Conservation (phyloP, 2,113 vertebrate species). For the Nycticebus coucang region DNA sequence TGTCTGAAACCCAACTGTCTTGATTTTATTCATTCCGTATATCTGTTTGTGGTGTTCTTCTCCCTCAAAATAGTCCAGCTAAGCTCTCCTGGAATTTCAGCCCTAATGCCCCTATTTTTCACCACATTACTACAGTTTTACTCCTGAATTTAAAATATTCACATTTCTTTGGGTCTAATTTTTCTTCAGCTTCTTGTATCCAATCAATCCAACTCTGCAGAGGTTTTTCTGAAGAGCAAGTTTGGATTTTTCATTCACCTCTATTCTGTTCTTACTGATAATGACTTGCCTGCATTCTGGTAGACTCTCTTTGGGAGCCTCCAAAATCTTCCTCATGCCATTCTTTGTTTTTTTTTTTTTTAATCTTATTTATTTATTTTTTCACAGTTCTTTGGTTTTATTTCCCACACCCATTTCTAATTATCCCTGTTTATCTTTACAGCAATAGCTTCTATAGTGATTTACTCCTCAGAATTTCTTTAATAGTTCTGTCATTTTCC, state of each 20-base stretch:
- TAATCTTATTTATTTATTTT: too few relatives aligned
- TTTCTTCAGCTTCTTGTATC: not conserved
- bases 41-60: not conserved
- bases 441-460: not conserved
- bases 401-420: not conserved
- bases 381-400: not conserved
- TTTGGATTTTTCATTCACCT: not conserved
- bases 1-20: not conserved
- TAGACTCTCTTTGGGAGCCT: not conserved
- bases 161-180: not conserved
- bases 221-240: not conserved
- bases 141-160: not conserved
- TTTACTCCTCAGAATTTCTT: conserved; percentile 31
- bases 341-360: not conserved
- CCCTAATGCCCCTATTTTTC: too few relatives aligned
- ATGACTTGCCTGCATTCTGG: not conserved
- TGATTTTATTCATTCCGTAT: not conserved
- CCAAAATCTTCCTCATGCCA: not conserved
- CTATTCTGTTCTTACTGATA: not conserved
- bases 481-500: not conserved
- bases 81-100: not conserved
- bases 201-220: not conserved
- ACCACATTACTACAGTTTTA: too few relatives aligned
- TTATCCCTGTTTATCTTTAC: not conserved
- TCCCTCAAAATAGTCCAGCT: not conserved